These are phyloP conservation scores for Campylorhamphus procurvoides DNA, from an alignment of 2,113 vertebrate species.

Conservation along the genomic window DNA sequence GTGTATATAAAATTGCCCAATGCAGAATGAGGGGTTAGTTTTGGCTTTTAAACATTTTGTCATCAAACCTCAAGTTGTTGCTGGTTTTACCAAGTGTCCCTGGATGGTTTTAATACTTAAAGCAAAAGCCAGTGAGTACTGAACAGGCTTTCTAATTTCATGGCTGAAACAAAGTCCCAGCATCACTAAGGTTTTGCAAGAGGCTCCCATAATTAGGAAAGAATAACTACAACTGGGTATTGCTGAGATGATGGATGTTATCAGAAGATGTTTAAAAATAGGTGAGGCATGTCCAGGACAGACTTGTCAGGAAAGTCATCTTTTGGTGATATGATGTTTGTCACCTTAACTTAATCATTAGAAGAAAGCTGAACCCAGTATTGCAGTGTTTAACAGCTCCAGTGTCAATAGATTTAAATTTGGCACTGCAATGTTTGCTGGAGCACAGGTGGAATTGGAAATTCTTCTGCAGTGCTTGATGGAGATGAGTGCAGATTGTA, in stretches of 20 bases:
- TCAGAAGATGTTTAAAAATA: not conserved
- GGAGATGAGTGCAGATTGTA: not conserved
- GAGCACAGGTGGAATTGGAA: not conserved
- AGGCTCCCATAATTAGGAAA: not conserved
- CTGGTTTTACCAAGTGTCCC: not conserved
- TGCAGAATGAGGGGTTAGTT: not conserved
- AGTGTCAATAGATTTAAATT: not conserved
- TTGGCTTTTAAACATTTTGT: not conserved
- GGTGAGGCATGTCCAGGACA: not conserved
- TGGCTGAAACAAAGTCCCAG: not conserved
- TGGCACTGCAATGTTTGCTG: not conserved
- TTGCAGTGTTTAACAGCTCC: not conserved
- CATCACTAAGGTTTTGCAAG: not conserved
- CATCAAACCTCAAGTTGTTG: not conserved
- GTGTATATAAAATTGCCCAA: accelerated
- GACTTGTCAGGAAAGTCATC: not conserved
- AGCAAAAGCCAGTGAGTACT: not conserved
- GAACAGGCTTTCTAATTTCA: not conserved
- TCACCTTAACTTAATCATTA: not conserved
- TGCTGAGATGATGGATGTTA: not conserved
- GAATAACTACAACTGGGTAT: not conserved
- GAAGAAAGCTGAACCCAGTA: not conserved
- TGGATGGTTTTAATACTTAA: not conserved
- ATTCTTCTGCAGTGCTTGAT: not conserved
- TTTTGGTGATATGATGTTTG: not conserved